Evolutionary conservation across 2,113 vertebrate species (phyloP), one percentile per base, ranked within the genome.

Genomic region (Perca fluviatilis): DNA sequence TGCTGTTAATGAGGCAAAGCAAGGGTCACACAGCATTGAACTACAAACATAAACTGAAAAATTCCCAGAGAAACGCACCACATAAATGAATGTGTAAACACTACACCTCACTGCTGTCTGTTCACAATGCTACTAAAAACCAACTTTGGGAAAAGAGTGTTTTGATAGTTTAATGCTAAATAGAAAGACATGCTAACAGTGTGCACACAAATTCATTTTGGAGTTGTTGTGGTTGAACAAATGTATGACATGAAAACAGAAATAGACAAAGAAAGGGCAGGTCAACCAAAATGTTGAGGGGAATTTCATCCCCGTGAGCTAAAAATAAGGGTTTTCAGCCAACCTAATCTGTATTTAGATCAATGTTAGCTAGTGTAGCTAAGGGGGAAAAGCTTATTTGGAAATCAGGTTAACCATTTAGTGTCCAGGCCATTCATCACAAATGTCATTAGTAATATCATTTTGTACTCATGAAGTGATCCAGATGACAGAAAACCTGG

Each of bases 371-470:
- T 40, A 40, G 8, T 76, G 62, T 61, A 46, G 57, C 51, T 60
- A 50, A 82, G 53, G 43, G 25, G 61, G 33, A 40, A 16, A 8
- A 54, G 51, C 51, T 54, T 40, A 83, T 74, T 79, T 65, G 54
- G 51, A 78, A 90, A 88, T 56, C 0, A 25, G 75, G 49, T 81
- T 87, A 86, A 80, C 67, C 53, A 67, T 82, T 88, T 78, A 80
- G 76, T 49, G 36, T 68, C 23, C 21, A 25, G 69, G 36, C 36
- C 63, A 87, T 82, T 89, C 65, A 88, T 90, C 78, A 82, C 72
- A 79, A 57, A 78, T 63, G 78, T 11, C 85, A 84, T 63, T 87
- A 69, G 74, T 87, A 87, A 85, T 76, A 62, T 33, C 21, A 86
- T 89, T 84, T 74, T 78, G 56, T 21, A 46, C 43, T 16, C 46